Percentiles rank a stretch among this genome's conserved stretches.
These are phyloP conservation scores for Synanceia verrucosa DNA, from an alignment of 2,797 vertebrate genomes.

Conservation along the genomic window DNA sequence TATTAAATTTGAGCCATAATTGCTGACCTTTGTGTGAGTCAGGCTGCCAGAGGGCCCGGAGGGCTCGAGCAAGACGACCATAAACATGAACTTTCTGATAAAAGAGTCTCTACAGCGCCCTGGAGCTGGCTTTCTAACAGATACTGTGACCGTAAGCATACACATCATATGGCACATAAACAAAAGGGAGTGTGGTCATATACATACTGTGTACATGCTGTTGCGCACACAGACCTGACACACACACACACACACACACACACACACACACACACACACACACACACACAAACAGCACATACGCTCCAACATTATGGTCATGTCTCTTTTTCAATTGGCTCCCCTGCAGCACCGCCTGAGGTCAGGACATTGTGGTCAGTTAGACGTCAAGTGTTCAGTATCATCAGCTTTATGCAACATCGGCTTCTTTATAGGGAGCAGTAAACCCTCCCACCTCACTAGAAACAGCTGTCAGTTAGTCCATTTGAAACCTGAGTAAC, in stretches of 20 bases:
- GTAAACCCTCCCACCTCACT: not conserved
- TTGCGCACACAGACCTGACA: conserved; percentile 1
- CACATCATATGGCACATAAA: not conserved
- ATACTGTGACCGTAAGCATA: conserved; percentile 14
- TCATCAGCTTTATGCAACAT: conserved; percentile 20
- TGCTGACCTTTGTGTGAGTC: conserved; percentile 74
- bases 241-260: conserved; percentile 4
- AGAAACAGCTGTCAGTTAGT: not conserved
- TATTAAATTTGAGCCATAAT: conserved; percentile 56
- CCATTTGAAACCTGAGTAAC: conserved; percentile 2
- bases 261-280: not conserved
- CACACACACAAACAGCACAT: conserved; percentile 14
- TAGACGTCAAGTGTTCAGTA: conserved; percentile 22
- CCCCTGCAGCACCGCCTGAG: conserved; percentile 50
- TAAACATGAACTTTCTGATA: conserved; percentile 47
- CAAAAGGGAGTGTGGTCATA: not conserved
- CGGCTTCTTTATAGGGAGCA: not conserved
- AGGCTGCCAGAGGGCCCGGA: conserved; percentile 43
- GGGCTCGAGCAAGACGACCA: conserved; percentile 30
- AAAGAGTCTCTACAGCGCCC: conserved; percentile 40
- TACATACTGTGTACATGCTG: not conserved
- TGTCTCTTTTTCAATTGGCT: conserved; percentile 19
- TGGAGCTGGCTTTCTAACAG: conserved; percentile 42
- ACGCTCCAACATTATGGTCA: conserved; percentile 35
- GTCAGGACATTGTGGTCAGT: conserved; percentile 54